Evolutionary conservation across 1,140 invertebrate genomes (phyloP).

Genomic region (Sycophila sp.): DNA sequence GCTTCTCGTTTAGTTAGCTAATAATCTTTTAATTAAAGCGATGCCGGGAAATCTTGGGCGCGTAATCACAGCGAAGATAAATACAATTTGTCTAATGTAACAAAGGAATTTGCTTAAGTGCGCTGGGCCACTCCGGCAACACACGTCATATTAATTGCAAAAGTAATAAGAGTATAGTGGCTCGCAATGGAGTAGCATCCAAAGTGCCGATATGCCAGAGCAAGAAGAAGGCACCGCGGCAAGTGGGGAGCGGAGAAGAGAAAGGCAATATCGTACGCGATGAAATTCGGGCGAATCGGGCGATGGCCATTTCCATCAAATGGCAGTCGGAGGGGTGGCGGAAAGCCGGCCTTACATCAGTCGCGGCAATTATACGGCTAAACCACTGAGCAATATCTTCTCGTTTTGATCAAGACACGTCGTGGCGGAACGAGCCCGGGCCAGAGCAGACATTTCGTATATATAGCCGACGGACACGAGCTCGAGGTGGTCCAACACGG

Average conservation of each 20-base stretch:
- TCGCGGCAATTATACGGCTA: constrained; percentile 23
- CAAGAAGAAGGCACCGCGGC: too few species aligned
- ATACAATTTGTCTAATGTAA: constrained; percentile 21
- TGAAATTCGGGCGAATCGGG: constrained; percentile 12
- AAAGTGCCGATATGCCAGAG: too few species aligned
- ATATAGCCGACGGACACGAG: background rate
- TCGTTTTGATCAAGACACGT: constrained; percentile 29
- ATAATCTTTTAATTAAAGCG: background rate
- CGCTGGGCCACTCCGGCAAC: background rate
- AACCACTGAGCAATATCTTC: constrained; percentile 26
- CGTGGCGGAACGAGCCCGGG: background rate
- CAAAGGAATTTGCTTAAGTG: background rate
- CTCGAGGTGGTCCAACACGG: too few species aligned
- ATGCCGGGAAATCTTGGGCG: background rate
- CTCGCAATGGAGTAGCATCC: too few species aligned
- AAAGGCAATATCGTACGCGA: background rate
- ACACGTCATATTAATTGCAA: constrained; percentile 13
- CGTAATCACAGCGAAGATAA: constrained; percentile 4
- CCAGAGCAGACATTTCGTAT: background rate
- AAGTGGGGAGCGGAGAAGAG: background rate
- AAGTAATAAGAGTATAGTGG: constrained; percentile 14
- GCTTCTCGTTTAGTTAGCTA: too few species aligned
- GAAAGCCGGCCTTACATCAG: background rate
- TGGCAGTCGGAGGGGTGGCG: background rate
- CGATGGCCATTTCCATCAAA: constrained; percentile 1